These are phyloP conservation scores for Typhlomys cinereus DNA, from an alignment of 2,113 vertebrate species.

Conservation along the genomic window DNA sequence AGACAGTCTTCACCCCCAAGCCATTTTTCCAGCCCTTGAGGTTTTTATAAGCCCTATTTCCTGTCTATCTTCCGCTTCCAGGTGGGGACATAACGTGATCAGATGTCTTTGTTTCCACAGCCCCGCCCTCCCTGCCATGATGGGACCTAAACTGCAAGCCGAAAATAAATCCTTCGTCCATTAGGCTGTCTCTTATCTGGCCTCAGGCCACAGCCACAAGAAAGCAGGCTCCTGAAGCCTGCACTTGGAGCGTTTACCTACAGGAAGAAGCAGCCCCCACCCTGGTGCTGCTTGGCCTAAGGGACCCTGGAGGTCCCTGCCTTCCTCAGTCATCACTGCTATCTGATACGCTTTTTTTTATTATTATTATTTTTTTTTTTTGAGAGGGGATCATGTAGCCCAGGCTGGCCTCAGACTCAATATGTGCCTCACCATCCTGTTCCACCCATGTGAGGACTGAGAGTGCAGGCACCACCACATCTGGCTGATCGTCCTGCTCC, in stretches of 20 bases:
- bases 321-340: accelerated
- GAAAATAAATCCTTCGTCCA: background rate
- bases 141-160: background rate
- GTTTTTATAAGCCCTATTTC: background rate
- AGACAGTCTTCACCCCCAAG: too few species aligned
- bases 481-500: background rate
- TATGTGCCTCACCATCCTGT: too few species aligned
- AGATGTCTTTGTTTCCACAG: background rate
- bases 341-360: background rate
- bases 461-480: too few species aligned
- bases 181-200: background rate
- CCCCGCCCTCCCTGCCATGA: background rate
- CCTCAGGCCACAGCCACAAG: background rate
- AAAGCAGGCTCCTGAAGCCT: accelerated
- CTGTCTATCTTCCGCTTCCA: background rate
- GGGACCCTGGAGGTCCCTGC: background rate
- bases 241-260: background rate
- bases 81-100: too few species aligned
- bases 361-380: background rate
- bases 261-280: background rate
- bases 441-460: too few species aligned
- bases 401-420: background rate
- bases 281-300: too few species aligned
- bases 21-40: background rate
- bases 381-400: background rate